Evolutionary conservation across 1,140 invertebrate species (phyloP).

Genomic region (Hypothenemus hampei): DNA sequence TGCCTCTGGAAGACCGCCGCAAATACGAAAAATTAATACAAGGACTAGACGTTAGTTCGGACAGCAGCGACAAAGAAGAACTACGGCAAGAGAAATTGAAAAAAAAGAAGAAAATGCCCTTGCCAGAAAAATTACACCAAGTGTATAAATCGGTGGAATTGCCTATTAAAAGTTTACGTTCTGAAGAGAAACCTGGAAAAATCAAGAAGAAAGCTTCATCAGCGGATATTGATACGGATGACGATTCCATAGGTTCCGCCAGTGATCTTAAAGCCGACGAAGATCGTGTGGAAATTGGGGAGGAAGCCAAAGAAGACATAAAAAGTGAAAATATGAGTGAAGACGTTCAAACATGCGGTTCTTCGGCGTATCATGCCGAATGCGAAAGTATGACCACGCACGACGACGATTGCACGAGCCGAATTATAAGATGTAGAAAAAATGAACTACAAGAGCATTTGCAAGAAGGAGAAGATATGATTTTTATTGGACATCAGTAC

Average conservation of each 20-base stretch:
- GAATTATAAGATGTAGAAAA: conserved; percentile 42
- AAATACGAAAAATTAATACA: conserved; percentile 72
- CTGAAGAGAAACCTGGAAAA: conserved; percentile 19
- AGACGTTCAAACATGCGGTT: conserved; percentile 61
- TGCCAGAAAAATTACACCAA: conserved; percentile 43
- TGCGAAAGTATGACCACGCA: conserved; percentile 63
- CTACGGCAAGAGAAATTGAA: conserved; percentile 36
- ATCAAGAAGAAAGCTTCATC: conserved; percentile 37
- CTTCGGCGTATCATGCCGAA: conserved; percentile 66
- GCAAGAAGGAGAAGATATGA: conserved; percentile 45
- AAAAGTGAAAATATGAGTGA: conserved; percentile 62
- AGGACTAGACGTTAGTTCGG: conserved; percentile 54
- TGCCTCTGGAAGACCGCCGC: conserved; percentile 59
- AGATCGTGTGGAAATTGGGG: conserved; percentile 40
- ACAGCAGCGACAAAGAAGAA: conserved; percentile 50
- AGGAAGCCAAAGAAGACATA: conserved; percentile 38
- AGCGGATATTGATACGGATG: conserved; percentile 39
- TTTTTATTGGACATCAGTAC: conserved; percentile 71
- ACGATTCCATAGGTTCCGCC: conserved; percentile 71
- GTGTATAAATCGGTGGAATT: conserved; percentile 49
- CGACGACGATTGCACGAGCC: conserved; percentile 53
- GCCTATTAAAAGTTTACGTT: conserved; percentile 40
- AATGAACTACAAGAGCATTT: conserved; percentile 38
- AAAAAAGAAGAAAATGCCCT: conserved; percentile 37
- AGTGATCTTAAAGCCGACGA: conserved; percentile 60